These are phyloP conservation scores for Climacteris rufus DNA, from an alignment of 2,113 vertebrate genomes.

Conservation along the genomic window DNA sequence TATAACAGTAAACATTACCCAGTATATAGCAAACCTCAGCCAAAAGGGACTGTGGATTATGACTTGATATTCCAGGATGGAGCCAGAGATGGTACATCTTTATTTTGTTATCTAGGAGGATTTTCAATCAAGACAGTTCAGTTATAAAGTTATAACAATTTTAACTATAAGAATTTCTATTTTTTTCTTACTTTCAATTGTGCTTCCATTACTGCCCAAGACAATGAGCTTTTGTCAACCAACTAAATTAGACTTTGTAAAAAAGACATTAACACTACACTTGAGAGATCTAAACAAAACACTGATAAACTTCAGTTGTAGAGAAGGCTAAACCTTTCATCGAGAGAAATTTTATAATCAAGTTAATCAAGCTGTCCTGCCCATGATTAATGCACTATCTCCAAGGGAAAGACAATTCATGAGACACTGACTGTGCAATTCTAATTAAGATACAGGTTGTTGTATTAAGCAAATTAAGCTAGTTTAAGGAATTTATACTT, in stretches of 20 bases:
- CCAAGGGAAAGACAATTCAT: background rate
- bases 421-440: background rate
- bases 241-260: background rate
- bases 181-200: background rate
- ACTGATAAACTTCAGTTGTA: background rate
- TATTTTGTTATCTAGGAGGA: background rate
- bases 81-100: background rate
- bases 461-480: background rate
- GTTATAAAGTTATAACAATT: background rate
- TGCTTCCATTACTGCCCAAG: background rate
- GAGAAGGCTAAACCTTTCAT: background rate
- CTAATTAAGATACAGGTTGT: conserved; percentile 16
- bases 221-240: background rate
- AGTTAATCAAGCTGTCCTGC: background rate
- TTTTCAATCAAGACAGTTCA: background rate
- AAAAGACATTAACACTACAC: background rate
- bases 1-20: background rate
- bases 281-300: background rate
- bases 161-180: background rate
- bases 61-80: background rate
- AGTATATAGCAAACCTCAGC: background rate
- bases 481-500: background rate
- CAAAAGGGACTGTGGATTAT: background rate
- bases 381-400: background rate
- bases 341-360: background rate